Evolutionary conservation across 2,888 invertebrate genomes (phyloP).

Genomic region (Teleiodes luculella): DNA sequence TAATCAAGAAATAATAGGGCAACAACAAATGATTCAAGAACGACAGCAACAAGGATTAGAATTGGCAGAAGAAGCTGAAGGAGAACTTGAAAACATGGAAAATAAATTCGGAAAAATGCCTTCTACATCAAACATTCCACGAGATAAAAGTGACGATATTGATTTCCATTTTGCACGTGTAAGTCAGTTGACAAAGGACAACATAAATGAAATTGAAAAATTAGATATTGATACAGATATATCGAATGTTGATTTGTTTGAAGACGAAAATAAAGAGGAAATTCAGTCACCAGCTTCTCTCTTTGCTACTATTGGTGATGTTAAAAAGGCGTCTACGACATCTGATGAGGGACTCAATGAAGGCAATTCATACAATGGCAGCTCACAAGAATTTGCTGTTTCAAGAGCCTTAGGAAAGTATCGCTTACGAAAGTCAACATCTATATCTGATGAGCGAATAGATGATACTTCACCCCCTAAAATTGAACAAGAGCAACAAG

Average conservation of each 20-base stretch:
- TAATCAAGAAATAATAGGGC: slow-evolving; percentile 71
- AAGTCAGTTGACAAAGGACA: slow-evolving; percentile 73
- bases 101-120: slow-evolving; percentile 32
- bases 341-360: slow-evolving; percentile 80
- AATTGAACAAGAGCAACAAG: slow-evolving; percentile 44
- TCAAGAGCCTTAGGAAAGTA: slow-evolving; percentile 90
- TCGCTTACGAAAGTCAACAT: slow-evolving; percentile 84
- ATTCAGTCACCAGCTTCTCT: slow-evolving; percentile 81
- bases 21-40: slow-evolving; percentile 70
- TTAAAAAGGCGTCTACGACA: slow-evolving; percentile 80
- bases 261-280: slow-evolving; percentile 81
- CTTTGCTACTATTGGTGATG: slow-evolving; percentile 87
- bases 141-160: slow-evolving; percentile 73
- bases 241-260: slow-evolving; percentile 77
- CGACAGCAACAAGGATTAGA: slow-evolving; percentile 67
- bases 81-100: slow-evolving; percentile 60
- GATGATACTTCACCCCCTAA: slow-evolving; percentile 70
- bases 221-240: slow-evolving; percentile 79
- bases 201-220: slow-evolving; percentile 70
- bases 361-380: slow-evolving; percentile 78
- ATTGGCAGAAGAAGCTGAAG: slow-evolving; percentile 51
- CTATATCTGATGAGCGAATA: slow-evolving; percentile 83
- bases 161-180: slow-evolving; percentile 76
- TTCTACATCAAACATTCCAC: slow-evolving; percentile 40
- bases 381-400: slow-evolving; percentile 90